Conservation (phyloP, 1,140 invertebrate species). For the Conus ventricosus region DNA sequence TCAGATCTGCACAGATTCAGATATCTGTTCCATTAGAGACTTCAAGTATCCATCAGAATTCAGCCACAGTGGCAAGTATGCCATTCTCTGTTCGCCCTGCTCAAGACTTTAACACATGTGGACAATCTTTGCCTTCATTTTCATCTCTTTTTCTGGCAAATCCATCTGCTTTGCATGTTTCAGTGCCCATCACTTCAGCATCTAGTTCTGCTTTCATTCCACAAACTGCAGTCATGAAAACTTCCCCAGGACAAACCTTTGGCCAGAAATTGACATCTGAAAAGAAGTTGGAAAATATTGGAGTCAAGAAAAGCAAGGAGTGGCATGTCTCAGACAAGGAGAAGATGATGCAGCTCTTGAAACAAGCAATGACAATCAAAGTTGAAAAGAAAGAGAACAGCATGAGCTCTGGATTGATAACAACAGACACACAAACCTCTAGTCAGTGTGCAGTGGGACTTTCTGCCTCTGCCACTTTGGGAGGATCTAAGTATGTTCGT, state of each 20-base stretch:
- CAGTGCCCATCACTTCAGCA: neutral
- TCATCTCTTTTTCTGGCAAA: slow-evolving; percentile 12
- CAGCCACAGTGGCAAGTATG: neutral
- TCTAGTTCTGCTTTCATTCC: neutral
- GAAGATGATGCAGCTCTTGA: slow-evolving; percentile 10
- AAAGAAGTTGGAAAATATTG: neutral
- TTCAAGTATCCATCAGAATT: neutral
- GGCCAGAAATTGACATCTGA: slow-evolving; percentile 10
- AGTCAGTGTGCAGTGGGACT: no score
- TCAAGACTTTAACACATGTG: neutral
- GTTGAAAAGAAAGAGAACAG: slow-evolving; percentile 8
- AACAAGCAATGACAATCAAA: slow-evolving; percentile 26
- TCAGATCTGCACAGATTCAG: neutral
- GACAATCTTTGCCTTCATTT: slow-evolving; percentile 26
- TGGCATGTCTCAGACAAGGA: neutral
- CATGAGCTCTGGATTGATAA: neutral
- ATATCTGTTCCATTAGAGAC: neutral
- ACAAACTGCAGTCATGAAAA: neutral
- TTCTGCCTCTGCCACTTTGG: no score
- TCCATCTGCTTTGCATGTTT: neutral
- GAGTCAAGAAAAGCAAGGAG: neutral
- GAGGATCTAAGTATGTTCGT: neutral
- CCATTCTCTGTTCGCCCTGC: neutral
- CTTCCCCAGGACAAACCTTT: neutral
- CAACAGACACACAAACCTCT: neutral